These are phyloP conservation scores for Megalops atlanticus DNA, from an alignment of 2,113 vertebrate genomes.

Conservation along the genomic window DNA sequence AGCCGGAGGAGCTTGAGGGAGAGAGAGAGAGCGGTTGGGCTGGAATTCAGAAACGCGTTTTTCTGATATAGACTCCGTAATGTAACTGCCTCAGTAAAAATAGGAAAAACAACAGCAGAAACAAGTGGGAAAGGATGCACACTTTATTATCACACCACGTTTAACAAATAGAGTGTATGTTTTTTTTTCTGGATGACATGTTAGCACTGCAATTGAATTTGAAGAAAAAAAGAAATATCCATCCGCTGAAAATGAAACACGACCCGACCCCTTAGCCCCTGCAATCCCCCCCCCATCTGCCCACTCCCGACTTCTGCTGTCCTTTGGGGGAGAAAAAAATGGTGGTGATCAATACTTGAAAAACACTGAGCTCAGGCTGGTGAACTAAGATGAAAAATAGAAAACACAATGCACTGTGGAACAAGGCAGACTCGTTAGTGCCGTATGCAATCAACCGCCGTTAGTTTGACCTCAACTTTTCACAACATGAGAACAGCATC, in stretches of 20 bases:
- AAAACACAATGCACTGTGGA: slow-evolving; percentile 44
- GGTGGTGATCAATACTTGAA: slow-evolving; percentile 53
- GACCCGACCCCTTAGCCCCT: background rate
- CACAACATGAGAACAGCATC: slow-evolving; percentile 9
- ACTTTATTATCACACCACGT: background rate
- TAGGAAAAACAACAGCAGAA: background rate
- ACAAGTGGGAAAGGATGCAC: background rate
- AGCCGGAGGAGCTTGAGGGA: background rate
- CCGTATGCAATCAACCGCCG: slow-evolving; percentile 24
- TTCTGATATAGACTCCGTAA: background rate
- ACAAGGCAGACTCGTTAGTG: slow-evolving; percentile 16
- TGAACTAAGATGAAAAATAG: slow-evolving; percentile 42
- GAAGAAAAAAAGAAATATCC: background rate
- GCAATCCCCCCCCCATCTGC: background rate
- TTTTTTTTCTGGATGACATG: background rate
- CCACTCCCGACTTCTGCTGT: background rate
- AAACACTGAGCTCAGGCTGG: slow-evolving; percentile 44
- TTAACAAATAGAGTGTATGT: background rate
- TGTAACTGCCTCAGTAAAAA: background rate
- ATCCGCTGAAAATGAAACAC: background rate
- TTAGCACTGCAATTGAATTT: background rate
- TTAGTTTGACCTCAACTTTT: slow-evolving; percentile 26
- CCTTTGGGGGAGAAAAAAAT: slow-evolving; percentile 39
- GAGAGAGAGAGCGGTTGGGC: background rate
- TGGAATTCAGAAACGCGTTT: background rate